These are phyloP conservation scores for Melieria crassipennis DNA, from an alignment of 2,888 invertebrate genomes.

Conservation along the genomic window DNA sequence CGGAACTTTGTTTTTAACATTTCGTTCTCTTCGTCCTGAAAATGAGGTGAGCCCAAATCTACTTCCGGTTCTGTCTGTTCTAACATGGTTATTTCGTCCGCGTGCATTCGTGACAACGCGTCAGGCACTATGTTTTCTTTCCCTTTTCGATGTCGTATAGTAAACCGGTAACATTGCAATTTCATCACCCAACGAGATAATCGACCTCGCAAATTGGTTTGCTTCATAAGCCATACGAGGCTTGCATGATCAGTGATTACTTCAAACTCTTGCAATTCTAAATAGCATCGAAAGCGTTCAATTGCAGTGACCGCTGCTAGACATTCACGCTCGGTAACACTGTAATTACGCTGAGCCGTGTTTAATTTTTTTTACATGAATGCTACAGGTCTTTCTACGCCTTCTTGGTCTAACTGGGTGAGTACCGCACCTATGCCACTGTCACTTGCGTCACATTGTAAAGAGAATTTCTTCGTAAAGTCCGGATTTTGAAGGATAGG, in stretches of 20 bases:
- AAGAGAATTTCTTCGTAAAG: conserved; percentile 30
- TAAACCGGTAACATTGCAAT: conserved; percentile 18
- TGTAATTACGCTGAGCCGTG: conserved; percentile 36
- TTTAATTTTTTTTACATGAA: conserved; percentile 38
- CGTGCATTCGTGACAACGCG: conserved; percentile 3
- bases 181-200: conserved; percentile 27
- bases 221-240: conserved; percentile 34
- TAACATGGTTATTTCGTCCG: not conserved
- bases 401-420: conserved; percentile 34
- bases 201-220: conserved; percentile 19
- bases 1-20: too few relatives aligned
- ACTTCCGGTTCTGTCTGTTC: not conserved
- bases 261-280: conserved; percentile 38
- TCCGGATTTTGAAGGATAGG: conserved; percentile 35
- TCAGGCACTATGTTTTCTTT: conserved; percentile 25
- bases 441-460: conserved; percentile 41
- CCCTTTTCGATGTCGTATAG: conserved; percentile 28
- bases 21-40: not conserved
- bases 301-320: conserved; percentile 35
- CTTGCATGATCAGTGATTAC: conserved; percentile 39
- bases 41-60: conserved; percentile 12
- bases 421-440: conserved; percentile 36
- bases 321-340: conserved; percentile 39
- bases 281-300: conserved; percentile 34
- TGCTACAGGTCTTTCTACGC: conserved; percentile 37